Conservation (phyloP, 2,113 vertebrate species). For the Acanthisitta chloris region DNA sequence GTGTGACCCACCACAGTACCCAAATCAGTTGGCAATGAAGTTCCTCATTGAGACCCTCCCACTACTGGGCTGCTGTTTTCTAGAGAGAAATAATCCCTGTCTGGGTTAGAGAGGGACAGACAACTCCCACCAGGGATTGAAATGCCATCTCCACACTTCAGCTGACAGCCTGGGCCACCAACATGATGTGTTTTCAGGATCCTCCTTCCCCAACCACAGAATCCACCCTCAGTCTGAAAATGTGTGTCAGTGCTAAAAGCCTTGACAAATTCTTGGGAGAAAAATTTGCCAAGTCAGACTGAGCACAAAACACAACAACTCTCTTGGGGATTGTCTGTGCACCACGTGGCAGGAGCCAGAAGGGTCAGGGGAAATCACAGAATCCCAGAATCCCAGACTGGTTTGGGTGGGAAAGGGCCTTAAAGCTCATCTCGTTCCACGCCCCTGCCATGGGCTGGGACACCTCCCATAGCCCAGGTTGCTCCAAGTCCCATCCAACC, state of each 20-base stretch:
- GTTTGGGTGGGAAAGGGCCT: background rate
- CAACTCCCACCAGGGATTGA: background rate
- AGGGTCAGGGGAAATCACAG: background rate
- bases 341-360: background rate
- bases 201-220: background rate
- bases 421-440: rapidly evolving
- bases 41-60: background rate
- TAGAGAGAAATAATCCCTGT: background rate
- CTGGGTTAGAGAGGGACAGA: background rate
- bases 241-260: background rate
- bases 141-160: background rate
- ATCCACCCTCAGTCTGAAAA: background rate
- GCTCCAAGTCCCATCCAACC: background rate
- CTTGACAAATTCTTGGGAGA: background rate
- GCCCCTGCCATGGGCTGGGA: background rate
- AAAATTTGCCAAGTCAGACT: background rate
- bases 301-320: background rate
- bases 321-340: background rate
- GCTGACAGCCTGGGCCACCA: background rate
- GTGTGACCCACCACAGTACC: background rate
- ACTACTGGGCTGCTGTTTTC: background rate
- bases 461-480: background rate
- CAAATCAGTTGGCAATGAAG: background rate
- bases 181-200: background rate
- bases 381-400: rapidly evolving